These are phyloP conservation scores for Crocallis elinguaria DNA, from an alignment of 2,888 invertebrate genomes.

Conservation along the genomic window DNA sequence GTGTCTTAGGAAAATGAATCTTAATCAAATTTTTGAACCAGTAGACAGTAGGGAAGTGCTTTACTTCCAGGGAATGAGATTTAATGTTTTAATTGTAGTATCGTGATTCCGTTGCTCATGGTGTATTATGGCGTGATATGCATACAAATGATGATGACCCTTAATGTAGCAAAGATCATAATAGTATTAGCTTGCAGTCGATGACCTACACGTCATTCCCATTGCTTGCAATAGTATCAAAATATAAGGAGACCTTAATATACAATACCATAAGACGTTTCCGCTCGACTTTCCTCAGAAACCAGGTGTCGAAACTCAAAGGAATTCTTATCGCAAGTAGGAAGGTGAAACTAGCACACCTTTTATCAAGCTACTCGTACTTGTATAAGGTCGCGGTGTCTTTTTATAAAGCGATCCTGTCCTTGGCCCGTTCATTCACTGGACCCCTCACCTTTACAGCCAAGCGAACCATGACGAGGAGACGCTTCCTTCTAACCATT, in stretches of 20 bases:
- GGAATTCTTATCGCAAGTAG: conserved; percentile 39
- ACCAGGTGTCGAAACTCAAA: conserved; percentile 43
- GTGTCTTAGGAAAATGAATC: too few species aligned
- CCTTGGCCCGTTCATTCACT: conserved; percentile 64
- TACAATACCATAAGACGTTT: conserved; percentile 2
- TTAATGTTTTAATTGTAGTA: too few species aligned
- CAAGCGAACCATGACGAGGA: conserved; percentile 60
- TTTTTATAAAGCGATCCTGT: conserved; percentile 51
- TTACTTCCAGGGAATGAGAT: too few species aligned
- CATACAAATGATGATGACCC: too few species aligned
- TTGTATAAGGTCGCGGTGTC: conserved; percentile 36
- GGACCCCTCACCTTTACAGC: conserved; percentile 59
- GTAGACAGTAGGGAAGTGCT: too few species aligned
- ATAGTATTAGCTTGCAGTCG: too few species aligned
- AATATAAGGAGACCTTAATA: neutral
- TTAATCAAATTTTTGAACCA: too few species aligned
- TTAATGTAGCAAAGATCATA: too few species aligned
- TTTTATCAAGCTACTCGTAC: conserved; percentile 38
- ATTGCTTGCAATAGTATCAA: too few species aligned
- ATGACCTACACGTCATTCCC: too few species aligned
- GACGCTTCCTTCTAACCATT: conserved; percentile 52
- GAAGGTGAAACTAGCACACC: conserved; percentile 40
- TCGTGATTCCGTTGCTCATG: too few species aligned
- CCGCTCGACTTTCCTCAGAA: conserved; percentile 13
- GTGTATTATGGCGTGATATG: too few species aligned